phyloP scores from a whole-genome alignment of 2,797 vertebrate species.

The Decapterus maruadsi region DNA sequence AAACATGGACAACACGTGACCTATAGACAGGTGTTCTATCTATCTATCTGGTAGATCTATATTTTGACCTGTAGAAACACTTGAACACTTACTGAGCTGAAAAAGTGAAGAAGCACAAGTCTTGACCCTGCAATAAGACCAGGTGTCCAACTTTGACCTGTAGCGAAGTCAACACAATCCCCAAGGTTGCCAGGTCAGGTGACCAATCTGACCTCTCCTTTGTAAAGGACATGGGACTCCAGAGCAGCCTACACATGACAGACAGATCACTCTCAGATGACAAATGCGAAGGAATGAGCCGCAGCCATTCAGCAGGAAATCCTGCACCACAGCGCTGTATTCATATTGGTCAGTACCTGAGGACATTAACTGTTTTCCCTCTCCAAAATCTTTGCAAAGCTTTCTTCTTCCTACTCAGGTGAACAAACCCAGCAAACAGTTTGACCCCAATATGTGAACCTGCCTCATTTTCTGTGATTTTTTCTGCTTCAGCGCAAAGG shows the following conservation, averaged over 20 bases:
- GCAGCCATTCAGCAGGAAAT: constrained; percentile 27
- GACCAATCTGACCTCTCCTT: constrained; percentile 65
- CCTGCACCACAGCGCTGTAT: constrained; percentile 19
- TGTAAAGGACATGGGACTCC: constrained; percentile 51
- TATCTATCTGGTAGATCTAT: background rate
- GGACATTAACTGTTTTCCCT: constrained; percentile 22
- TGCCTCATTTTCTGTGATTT: constrained; percentile 14
- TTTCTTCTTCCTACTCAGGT: constrained; percentile 24
- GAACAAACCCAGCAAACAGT: constrained; percentile 39
- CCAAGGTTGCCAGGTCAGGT: constrained; percentile 58
- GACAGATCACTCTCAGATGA: constrained; percentile 30
- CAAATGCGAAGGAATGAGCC: constrained; percentile 38
- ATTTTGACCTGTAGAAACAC: constrained; percentile 4
- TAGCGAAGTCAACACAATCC: constrained; percentile 25
- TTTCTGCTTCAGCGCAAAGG: constrained; percentile 53
- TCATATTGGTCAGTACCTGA: constrained; percentile 18
- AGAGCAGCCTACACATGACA: constrained; percentile 40
- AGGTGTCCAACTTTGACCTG: constrained; percentile 73
- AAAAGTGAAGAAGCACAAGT: constrained; percentile 33
- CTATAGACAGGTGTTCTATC: background rate
- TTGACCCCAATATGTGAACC: constrained; percentile 33
- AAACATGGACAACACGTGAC: constrained; percentile 14
- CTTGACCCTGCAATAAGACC: constrained; percentile 53
- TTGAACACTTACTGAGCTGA: constrained; percentile 3
- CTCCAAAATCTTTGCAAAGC: constrained; percentile 28